phyloP scores from a whole-genome alignment of 2,113 vertebrate genomes.

The Lepisosteus osseus region DNA sequence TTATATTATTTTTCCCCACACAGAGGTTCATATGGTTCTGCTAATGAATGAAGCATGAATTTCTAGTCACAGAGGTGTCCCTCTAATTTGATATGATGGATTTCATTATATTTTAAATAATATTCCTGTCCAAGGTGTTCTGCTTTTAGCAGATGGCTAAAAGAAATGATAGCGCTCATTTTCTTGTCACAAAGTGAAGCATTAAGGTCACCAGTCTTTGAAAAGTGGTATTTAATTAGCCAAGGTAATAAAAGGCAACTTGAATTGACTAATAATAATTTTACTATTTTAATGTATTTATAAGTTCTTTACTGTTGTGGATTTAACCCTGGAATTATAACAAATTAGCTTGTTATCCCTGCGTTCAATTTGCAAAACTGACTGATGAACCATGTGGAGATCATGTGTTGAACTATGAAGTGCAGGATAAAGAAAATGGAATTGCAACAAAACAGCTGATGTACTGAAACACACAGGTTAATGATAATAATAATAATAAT shows the following conservation, averaged over 20 bases:
- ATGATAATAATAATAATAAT: too few relatives aligned
- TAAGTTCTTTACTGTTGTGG: background rate
- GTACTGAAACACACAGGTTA: too few relatives aligned
- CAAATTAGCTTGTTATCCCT: background rate
- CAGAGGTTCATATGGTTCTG: constrained; percentile 9
- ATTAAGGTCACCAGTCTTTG: background rate
- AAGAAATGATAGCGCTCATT: background rate
- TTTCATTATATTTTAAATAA: background rate
- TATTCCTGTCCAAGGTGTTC: constrained; percentile 5
- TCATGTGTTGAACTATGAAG: too few relatives aligned
- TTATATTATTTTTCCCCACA: constrained; percentile 11
- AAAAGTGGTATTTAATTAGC: constrained; percentile 6
- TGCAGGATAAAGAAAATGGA: too few relatives aligned
- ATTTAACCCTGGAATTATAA: background rate
- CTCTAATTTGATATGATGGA: constrained; percentile 12
- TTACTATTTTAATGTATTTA: background rate
- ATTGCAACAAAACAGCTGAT: too few relatives aligned
- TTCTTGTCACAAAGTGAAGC: background rate
- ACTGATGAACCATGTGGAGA: too few relatives aligned
- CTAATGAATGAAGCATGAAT: constrained; percentile 22
- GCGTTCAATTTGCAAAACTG: background rate
- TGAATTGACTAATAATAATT: constrained; percentile 4
- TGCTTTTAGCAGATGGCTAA: constrained; percentile 6
- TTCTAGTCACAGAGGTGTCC: constrained; percentile 18
- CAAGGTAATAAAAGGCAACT: constrained; percentile 3